Evolutionary conservation across 2,888 invertebrate species (phyloP), one percentile per base, ranked within the genome.

Genomic region (Idaea biselata): DNA sequence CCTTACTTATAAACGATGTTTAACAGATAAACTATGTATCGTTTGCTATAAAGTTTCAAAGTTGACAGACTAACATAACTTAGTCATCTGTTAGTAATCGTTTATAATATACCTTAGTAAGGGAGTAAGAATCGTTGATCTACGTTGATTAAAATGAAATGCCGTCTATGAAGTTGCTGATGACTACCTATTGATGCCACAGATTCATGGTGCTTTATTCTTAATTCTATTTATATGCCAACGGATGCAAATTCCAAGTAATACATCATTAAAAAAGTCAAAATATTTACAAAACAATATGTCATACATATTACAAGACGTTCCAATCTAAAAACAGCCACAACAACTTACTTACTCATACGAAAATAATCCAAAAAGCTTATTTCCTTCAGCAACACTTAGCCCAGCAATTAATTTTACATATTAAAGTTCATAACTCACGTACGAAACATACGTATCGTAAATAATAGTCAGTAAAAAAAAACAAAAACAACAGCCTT

Each of bases 341-440:
- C 77, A 77, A 71, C 74, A 78, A 79, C 73, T 76, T 84, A 91
- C 91, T 91, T 89, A 91, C 91, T 88, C 86, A 82, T 81, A 76
- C 85, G 77, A 81, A 84, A 87, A 87, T 82, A 89, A 89, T 90
- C 91, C 90, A 86, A 89, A 84, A 72, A 80, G 73, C 68, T 73
- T 71, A 70, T 75, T 76, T 72, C 72, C 69, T 73, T 63, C 69
- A 67, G 80, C 75, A 81, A 86, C 86, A 86, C 87, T 86, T 82
- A 80, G 79, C 79, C 62, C 69, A 60, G 83, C 83, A 83, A 90
- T 91, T 90, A 90, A 88, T 88, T 87, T 81, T 74, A 86, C 83
- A 81, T 86, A 86, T 84, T 81, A 80, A 84, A 90, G 90, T 91
- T 87, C 86, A 89, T 90, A 88, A 86, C 76, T 87, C 88, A 84